Base-by-base conservation (phyloP, 1,140 invertebrate species). In the Drosophila arizonae region DNA sequence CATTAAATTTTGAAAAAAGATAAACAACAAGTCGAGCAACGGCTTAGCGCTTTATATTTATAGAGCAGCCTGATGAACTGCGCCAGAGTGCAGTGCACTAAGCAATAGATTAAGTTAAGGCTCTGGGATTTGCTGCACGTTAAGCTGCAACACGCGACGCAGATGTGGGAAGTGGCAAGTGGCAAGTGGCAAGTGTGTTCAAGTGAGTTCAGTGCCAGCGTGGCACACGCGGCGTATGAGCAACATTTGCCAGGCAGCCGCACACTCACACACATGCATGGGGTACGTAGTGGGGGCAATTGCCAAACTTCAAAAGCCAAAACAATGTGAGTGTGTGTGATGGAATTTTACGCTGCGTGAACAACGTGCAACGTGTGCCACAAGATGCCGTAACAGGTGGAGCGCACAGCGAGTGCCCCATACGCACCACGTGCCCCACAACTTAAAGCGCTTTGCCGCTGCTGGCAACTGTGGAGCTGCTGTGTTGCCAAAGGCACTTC, bases 371-470 rank as follows among this genome's bases (percentile, higher is more conserved):
- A 60, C 67, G 72, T 61, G 72, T 75, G 72, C 48, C 26, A 26
- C 72, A 50, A 71, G n/a, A 33, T 17, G 46, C 45, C 21, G 21
- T n/a, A 45, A 17, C 61, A 58, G 52, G 30, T 67, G 45, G 54
- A 11, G 36, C 50, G 11, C 24, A 51, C n/a, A 30, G 30, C 11
- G 43, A 28, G 41, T 3, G 6, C n/a, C n/a, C 10, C n/a, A 52
- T 36, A 33, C 33, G 6, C 33, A 33, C 33, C 84, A 82, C 82
- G 82, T 86, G 81, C 65, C 65, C 43, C 30, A 62, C 72, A 76
- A 79, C 76, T 86, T 79, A 73, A 28, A 33, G 51, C 46, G 72
- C 63, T 79, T 87, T 79, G 43, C 48, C 63, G 70, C 62, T 46
- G 43, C n/a, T 46, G 68, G 13, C 57, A 48, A 50, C 69, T 61